phyloP scores from a whole-genome alignment of 2,113 vertebrate species.

The Phaethon lepturus region DNA sequence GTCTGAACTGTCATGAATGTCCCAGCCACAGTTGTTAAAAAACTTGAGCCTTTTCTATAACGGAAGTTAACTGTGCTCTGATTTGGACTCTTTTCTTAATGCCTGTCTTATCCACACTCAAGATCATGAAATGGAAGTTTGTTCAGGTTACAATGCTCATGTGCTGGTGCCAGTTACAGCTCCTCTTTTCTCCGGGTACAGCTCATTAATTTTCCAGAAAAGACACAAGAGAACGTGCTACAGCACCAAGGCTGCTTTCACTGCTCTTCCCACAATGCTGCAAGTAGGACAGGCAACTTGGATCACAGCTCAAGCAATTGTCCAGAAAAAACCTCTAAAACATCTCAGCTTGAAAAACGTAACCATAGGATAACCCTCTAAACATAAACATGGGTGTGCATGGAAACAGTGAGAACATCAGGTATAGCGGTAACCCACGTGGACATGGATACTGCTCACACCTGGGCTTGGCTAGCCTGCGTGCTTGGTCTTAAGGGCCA shows the following conservation, averaged over 20 bases:
- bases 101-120: background rate
- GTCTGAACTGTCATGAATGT: background rate
- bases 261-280: background rate
- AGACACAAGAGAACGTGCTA: background rate
- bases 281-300: background rate
- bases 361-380: background rate
- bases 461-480: background rate
- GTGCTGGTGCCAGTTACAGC: background rate
- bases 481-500: background rate
- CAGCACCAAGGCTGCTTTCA: background rate
- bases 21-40: background rate
- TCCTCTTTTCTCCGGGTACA: background rate
- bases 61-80: background rate
- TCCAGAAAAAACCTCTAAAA: background rate
- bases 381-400: rapidly evolving
- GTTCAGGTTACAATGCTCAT: background rate
- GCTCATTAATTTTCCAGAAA: background rate
- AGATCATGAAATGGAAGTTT: background rate
- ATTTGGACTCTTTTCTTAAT: background rate
- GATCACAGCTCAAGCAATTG: background rate
- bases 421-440: background rate
- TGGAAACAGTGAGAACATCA: background rate
- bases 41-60: background rate
- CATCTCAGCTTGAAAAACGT: background rate
- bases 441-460: background rate